Evolutionary conservation across 2,888 invertebrate genomes (phyloP), one percentile per base, ranked within the genome.

Genomic region (Serrognathus titanus): DNA sequence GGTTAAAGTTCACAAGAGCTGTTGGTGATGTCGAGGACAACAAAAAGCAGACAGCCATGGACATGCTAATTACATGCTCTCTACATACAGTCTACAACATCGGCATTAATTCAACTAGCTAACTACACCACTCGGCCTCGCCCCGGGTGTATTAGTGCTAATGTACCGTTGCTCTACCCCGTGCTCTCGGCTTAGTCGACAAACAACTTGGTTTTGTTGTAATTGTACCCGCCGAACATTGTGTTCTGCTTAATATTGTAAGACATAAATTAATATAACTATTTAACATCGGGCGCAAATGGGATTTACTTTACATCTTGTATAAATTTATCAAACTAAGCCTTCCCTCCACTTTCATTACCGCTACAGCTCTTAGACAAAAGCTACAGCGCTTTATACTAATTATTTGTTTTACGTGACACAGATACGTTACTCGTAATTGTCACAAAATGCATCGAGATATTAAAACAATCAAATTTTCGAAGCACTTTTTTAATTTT

Each of bases 1-100:
- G 71, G 71, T 70, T 67, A 71, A 66, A 71, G 69, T 69, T 68
- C 64, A 60, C 64, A 60, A 64, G 64, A 64, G 69, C 67, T 69
- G 69, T 65, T 66, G 66, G 65, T 68, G 70, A 71, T 69, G 71
- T 65, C 58, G 60, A 64, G 66, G 69, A 65, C 71, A 70, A 73
- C 76, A 77, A 76, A 77, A 77, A 77, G 72, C 75, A 73, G 74
- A 74, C 75, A 76, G 73, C 71, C 74, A 75, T 72, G 75, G 76
- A 77, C 77, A 77, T 75, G 77, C 75, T 77, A 77, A 77, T 77
- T 77, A 77, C 77, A 77, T 69, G 75, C 75, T 74, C 75, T 75
- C 75, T 75, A 75, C 76, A 75, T 75, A 75, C 74, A 75, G 74
- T 73, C 75, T 75, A 76, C 75, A 75, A 73, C 74, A 73, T 74